These are phyloP conservation scores for Philereme vetulata DNA, from an alignment of 2,888 invertebrate genomes.

Conservation along the genomic window DNA sequence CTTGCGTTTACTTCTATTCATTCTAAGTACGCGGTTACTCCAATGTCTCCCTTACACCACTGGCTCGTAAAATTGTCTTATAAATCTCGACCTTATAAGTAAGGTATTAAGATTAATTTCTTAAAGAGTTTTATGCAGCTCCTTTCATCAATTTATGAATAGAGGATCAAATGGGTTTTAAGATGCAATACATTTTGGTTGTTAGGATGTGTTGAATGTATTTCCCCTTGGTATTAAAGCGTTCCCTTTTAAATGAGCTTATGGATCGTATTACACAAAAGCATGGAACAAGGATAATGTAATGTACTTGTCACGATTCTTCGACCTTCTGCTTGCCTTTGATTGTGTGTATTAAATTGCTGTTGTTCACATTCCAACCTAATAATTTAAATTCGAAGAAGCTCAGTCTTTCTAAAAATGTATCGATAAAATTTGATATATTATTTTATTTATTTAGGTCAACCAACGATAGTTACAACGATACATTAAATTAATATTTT, in stretches of 20 bases:
- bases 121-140: neutral
- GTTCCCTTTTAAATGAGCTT: neutral
- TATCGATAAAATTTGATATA: no score
- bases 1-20: neutral
- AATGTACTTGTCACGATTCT: no score
- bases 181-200: constrained; percentile 1
- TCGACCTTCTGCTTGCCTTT: no score
- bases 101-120: neutral
- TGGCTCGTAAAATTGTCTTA: constrained; percentile 1
- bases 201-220: constrained; percentile 3
- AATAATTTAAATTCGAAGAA: no score
- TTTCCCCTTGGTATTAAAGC: neutral
- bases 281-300: neutral
- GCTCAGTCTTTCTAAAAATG: no score
- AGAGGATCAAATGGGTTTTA: neutral
- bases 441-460: no score
- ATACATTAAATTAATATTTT: no score
- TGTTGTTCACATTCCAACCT: no score
- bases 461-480: no score
- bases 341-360: no score
- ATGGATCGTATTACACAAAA: neutral
- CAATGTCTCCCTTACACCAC: neutral
- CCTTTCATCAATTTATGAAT: constrained; percentile 7
- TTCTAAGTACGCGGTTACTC: neutral
- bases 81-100: constrained; percentile 1